These are phyloP conservation scores for Xanthia togata DNA, from an alignment of 2,888 invertebrate genomes.

Conservation along the genomic window DNA sequence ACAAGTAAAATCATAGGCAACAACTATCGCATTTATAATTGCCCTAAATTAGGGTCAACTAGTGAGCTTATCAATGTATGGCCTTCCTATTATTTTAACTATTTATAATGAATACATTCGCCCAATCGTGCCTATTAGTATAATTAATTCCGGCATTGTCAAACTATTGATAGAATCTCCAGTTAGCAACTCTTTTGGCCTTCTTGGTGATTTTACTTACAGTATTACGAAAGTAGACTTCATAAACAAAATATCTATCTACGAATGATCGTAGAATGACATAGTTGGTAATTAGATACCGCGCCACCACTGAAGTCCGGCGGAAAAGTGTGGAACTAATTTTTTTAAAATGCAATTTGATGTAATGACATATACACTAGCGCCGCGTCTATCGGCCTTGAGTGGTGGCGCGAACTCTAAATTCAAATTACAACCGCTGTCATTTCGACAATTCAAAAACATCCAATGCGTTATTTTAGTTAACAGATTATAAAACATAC, in stretches of 20 bases:
- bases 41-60: slow-evolving; percentile 12
- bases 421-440: too few relatives aligned
- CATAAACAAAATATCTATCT: background rate
- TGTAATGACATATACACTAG: too few relatives aligned
- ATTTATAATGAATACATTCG: slow-evolving; percentile 16
- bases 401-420: too few relatives aligned
- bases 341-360: too few relatives aligned
- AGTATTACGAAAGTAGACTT: background rate
- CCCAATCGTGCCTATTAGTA: slow-evolving; percentile 9
- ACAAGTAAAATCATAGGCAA: background rate
- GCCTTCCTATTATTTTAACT: slow-evolving; percentile 28
- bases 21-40: slow-evolving; percentile 9
- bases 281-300: too few relatives aligned
- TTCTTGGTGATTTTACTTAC: background rate
- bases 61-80: slow-evolving; percentile 34
- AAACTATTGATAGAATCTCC: slow-evolving; percentile 6
- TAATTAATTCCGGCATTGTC: slow-evolving; percentile 25
- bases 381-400: too few relatives aligned
- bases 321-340: too few relatives aligned
- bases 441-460: too few relatives aligned
- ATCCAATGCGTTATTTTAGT: too few relatives aligned
- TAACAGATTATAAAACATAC: too few relatives aligned
- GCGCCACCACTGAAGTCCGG: too few relatives aligned
- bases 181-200: background rate
- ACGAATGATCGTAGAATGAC: background rate